Percentiles rank a stretch among this genome's conserved stretches.
phyloP scores from a whole-genome alignment of 2,888 invertebrate species.

The Pristionchus japonicus region DNA sequence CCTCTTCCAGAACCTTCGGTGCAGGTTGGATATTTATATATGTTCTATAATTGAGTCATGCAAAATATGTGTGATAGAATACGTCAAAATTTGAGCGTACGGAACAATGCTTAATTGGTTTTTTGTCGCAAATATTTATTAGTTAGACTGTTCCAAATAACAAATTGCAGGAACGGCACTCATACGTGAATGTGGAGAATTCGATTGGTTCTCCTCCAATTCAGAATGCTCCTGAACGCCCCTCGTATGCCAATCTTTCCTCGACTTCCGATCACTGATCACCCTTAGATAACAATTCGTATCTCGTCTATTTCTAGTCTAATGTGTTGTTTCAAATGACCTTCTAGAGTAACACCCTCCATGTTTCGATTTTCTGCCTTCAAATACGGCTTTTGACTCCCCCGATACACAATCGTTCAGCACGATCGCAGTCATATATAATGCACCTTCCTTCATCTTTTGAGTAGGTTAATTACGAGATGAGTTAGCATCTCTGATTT shows the following conservation, averaged over 20 bases:
- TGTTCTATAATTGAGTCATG: too few species aligned
- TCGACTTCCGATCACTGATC: not conserved
- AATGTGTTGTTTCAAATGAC: not conserved
- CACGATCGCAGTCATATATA: not conserved
- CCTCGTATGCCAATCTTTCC: not conserved
- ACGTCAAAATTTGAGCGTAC: too few species aligned
- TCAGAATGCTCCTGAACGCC: not conserved
- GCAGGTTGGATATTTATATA: not conserved
- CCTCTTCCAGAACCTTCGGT: not conserved
- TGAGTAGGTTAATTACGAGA: not conserved
- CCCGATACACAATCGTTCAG: not conserved
- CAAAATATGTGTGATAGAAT: too few species aligned
- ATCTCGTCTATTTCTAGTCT: not conserved
- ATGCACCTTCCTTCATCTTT: not conserved
- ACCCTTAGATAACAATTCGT: not conserved
- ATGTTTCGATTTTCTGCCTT: not conserved
- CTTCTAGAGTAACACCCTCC: not conserved
- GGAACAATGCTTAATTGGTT: not conserved
- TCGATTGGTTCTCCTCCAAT: not conserved
- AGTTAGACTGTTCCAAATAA: too few species aligned
- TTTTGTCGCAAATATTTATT: not conserved
- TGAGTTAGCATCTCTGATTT: not conserved
- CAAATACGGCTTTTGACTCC: not conserved
- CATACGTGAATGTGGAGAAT: slow-evolving; percentile 36
- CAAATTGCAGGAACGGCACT: not conserved